Percentiles rank a stretch among this genome's conserved stretches.
Conservation (phyloP, 2,888 invertebrate genomes). For the Acrobasis consociella region DNA sequence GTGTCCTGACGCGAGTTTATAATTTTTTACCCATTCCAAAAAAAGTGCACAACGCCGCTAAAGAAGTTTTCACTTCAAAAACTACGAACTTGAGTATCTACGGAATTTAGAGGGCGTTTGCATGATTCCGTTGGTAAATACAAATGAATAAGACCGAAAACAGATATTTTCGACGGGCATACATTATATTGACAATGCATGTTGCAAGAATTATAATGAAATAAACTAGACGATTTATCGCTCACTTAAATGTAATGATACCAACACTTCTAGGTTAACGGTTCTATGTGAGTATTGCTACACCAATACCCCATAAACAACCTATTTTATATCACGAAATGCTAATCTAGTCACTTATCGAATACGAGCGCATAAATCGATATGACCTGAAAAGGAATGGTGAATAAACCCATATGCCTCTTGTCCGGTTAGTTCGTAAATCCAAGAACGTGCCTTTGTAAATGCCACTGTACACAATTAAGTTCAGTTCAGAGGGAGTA, state of each 20-base stretch:
- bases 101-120: no score
- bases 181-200: neutral
- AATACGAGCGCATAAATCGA: constrained; percentile 7
- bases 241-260: neutral
- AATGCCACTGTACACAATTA: constrained; percentile 12
- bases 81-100: no score
- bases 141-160: no score
- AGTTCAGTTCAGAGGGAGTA: neutral
- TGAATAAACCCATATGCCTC: constrained; percentile 4
- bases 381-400: constrained; percentile 5
- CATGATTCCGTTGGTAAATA: no score
- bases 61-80: no score
- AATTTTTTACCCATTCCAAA: no score
- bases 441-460: constrained; percentile 15
- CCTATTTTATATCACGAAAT: neutral
- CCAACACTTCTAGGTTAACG: neutral
- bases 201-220: neutral
- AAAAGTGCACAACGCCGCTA: no score
- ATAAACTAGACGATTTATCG: neutral
- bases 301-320: constrained; percentile 5
- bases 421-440: constrained; percentile 10
- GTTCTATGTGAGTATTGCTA: neutral
- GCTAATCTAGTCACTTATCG: neutral
- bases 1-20: no score
- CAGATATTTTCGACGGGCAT: no score